A percentile compares a stretch with the other conserved stretches of the same genome.
phyloP scores from a whole-genome alignment of 2,113 vertebrate species.

The Craseonycteris thonglongyai region DNA sequence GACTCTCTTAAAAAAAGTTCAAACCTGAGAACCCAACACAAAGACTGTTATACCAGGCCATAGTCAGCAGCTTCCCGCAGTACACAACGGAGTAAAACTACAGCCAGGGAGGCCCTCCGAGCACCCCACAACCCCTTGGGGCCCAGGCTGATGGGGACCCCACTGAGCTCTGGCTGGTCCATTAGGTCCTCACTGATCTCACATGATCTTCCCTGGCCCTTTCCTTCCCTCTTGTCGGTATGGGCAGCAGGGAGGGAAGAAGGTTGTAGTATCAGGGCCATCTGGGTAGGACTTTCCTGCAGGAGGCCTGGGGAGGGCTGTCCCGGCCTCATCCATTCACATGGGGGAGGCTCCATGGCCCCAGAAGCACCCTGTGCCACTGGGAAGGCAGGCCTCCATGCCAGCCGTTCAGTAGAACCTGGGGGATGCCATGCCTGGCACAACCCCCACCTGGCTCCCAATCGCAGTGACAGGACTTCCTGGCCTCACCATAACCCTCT shows the following conservation, averaged over 20 bases:
- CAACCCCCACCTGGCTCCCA: background rate
- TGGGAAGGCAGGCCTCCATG: background rate
- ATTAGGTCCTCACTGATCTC: background rate
- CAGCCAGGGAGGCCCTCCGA: background rate
- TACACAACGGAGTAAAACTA: background rate
- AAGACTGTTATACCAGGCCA: background rate
- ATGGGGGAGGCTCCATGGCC: background rate
- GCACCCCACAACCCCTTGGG: background rate
- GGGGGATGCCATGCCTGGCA: rapidly evolving
- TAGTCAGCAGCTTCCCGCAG: background rate
- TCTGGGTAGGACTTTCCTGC: background rate
- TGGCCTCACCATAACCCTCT: background rate
- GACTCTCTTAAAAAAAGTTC: background rate
- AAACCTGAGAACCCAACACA: background rate
- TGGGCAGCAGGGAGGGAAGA: background rate
- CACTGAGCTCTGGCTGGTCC: background rate
- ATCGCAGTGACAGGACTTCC: background rate
- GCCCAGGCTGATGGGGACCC: background rate
- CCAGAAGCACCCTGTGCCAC: background rate
- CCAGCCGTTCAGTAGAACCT: background rate
- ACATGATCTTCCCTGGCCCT: background rate
- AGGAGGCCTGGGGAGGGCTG: background rate
- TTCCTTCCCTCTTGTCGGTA: background rate
- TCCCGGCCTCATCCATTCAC: background rate
- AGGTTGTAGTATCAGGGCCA: background rate